Evolutionary conservation across 1,140 invertebrate species (phyloP).

Genomic region (Trinorchestia longiramus): DNA sequence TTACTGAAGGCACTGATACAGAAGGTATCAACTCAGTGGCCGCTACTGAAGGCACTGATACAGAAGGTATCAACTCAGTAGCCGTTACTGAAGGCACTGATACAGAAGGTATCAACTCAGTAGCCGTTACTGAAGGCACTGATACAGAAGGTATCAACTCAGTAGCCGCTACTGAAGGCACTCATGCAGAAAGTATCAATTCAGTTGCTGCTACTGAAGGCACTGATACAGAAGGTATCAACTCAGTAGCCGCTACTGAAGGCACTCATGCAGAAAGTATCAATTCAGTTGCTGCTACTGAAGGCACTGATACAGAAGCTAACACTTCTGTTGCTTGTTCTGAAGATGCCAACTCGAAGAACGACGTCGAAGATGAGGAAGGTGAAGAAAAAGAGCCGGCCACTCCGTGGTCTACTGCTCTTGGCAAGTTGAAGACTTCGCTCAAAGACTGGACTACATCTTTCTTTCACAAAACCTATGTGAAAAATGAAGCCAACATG

Average conservation of each 20-base stretch:
- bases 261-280: neutral
- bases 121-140: neutral
- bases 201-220: neutral
- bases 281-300: neutral
- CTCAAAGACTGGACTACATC: conserved; percentile 3
- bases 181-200: neutral
- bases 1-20: neutral
- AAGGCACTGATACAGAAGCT: neutral
- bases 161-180: neutral
- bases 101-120: neutral
- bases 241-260: neutral
- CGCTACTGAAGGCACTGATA: neutral
- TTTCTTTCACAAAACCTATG: neutral
- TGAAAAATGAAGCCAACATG: conserved; percentile 1
- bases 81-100: neutral
- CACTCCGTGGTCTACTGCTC: neutral
- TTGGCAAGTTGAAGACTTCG: neutral
- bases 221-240: neutral
- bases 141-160: neutral
- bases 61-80: neutral
- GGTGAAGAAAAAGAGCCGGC: neutral
- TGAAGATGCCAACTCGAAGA: neutral
- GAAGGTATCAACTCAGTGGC: neutral
- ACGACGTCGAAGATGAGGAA: neutral
- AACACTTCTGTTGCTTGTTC: conserved; percentile 7